A percentile compares a stretch with the other conserved stretches of the same genome.
phyloP scores from a whole-genome alignment of 2,888 invertebrate species.

The Erynnis tages region DNA sequence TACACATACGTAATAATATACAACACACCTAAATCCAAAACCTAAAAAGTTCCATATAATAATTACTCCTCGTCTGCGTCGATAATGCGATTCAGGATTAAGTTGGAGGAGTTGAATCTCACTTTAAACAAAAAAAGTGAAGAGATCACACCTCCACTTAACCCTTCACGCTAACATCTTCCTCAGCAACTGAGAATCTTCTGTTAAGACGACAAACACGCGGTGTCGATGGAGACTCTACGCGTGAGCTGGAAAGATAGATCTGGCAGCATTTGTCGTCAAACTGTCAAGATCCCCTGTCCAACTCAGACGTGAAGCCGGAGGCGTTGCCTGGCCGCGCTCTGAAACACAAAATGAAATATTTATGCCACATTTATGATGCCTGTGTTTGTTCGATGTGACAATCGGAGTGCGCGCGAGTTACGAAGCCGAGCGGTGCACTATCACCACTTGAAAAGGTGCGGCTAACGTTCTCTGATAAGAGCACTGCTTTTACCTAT shows the following conservation, averaged over 20 bases:
- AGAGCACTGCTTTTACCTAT: constrained; percentile 74
- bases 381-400: constrained; percentile 56
- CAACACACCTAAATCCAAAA: too few species aligned
- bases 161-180: constrained; percentile 59
- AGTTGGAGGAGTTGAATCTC: constrained; percentile 83
- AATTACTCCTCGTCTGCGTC: constrained; percentile 37
- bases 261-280: constrained; percentile 73
- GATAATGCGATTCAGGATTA: constrained; percentile 72
- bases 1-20: too few species aligned
- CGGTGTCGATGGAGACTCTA: constrained; percentile 49
- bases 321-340: constrained; percentile 24
- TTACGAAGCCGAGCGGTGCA: constrained; percentile 56
- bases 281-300: constrained; percentile 82
- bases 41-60: neutral
- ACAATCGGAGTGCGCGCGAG: constrained; percentile 60
- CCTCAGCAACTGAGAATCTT: constrained; percentile 3
- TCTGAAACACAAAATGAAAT: constrained; percentile 54
- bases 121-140: constrained; percentile 81
- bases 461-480: constrained; percentile 76
- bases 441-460: constrained; percentile 76
- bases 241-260: constrained; percentile 83
- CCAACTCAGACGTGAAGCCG: constrained; percentile 79
- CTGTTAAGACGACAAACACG: neutral
- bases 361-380: constrained; percentile 36
- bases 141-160: constrained; percentile 83